Percentiles rank a stretch among this genome's conserved stretches.
Evolutionary conservation across 2,113 vertebrate genomes (phyloP).

Genomic region (Misgurnus anguillicaudatus): DNA sequence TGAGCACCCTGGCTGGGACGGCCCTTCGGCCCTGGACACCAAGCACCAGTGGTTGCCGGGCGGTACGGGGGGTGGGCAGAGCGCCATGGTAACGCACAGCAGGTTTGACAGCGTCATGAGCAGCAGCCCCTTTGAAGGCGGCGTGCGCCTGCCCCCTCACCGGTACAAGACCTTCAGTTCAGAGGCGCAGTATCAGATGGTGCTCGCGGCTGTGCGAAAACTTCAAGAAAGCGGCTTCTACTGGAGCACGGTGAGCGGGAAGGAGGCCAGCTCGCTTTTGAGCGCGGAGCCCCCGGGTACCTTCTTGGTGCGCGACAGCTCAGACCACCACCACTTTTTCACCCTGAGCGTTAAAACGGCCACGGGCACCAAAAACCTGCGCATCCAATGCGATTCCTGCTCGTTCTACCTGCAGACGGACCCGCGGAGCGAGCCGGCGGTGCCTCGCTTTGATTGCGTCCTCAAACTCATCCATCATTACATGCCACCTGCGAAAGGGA

Average conservation of each 20-base stretch:
- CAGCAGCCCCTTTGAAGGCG: conserved; percentile 83
- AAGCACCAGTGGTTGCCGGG: conserved; percentile 53
- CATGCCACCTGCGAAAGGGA: conserved; percentile 77
- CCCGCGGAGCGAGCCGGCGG: conserved; percentile 83
- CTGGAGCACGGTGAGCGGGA: conserved; percentile 91
- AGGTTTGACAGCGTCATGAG: conserved; percentile 85
- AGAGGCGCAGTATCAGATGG: conserved; percentile 93
- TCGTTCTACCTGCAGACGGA: conserved; percentile 94
- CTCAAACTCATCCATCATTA: conserved; percentile 95
- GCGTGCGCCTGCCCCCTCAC: conserved; percentile 80
- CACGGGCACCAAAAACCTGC: conserved; percentile 93
- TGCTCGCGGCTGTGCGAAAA: conserved; percentile 88
- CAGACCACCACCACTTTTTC: conserved; percentile 96
- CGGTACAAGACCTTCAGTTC: conserved; percentile 97
- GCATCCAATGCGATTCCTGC: conserved; percentile 90
- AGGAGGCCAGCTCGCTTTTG: conserved; percentile 89
- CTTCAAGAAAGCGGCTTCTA: conserved; percentile 98
- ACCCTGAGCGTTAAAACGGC: conserved; percentile 93
- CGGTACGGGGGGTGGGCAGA: conserved; percentile 81
- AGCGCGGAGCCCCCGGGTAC: conserved; percentile 87
- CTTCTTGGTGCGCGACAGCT: conserved; percentile 97
- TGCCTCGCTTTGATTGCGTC: conserved; percentile 93
- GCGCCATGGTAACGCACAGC: conserved; percentile 93
- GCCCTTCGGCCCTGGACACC: conserved; percentile 63
- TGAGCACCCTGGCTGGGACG: conserved; percentile 53